These are phyloP conservation scores for Cossypha caffra DNA, from an alignment of 2,797 vertebrate species.

Conservation along the genomic window DNA sequence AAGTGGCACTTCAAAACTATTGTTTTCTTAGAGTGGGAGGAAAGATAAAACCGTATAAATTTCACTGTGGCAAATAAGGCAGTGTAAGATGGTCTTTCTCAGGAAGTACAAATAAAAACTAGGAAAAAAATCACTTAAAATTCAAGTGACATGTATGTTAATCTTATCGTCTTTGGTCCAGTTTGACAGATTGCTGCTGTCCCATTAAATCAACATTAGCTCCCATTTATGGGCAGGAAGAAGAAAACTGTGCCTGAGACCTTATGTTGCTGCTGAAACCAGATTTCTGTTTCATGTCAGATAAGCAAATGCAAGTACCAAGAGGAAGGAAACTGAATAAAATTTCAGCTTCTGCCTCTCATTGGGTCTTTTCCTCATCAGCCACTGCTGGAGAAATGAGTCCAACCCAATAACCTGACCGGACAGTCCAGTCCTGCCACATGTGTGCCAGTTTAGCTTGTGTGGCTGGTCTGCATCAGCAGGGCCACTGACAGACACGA, in stretches of 20 bases:
- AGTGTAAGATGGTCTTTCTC: not conserved
- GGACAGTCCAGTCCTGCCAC: not conserved
- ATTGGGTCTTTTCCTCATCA: not conserved
- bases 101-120: not conserved
- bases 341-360: not conserved
- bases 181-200: conserved; percentile 19
- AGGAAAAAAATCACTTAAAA: not conserved
- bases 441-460: fast-evolving
- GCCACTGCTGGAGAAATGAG: not conserved
- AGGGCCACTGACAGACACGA: not conserved
- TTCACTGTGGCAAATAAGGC: not conserved
- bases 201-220: not conserved
- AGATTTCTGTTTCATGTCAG: not conserved
- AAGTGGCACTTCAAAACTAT: not conserved
- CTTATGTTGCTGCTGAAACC: not conserved
- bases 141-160: not conserved
- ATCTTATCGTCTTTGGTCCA: not conserved
- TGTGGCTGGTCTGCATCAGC: not conserved
- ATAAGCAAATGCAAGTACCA: not conserved
- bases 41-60: not conserved
- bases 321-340: not conserved
- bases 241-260: not conserved
- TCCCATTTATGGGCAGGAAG: not conserved
- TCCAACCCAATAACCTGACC: fast-evolving
- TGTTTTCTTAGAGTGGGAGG: not conserved